Percentiles rank a stretch among this genome's conserved stretches.
Evolutionary conservation across 2,797 vertebrate genomes (phyloP).

Genomic region (Clarias pachynema): DNA sequence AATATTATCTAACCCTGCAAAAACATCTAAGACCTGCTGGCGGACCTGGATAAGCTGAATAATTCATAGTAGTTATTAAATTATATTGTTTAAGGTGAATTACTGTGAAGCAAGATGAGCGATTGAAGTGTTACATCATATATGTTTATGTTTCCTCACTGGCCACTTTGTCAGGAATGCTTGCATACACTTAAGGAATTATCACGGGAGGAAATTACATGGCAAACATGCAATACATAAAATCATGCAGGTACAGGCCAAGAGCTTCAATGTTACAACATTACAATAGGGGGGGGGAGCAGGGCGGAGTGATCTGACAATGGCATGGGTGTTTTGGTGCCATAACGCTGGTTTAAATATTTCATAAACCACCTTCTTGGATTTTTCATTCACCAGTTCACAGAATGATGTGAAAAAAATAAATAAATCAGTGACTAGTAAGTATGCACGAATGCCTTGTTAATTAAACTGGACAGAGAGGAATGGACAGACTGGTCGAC

Average conservation of each 20-base stretch:
- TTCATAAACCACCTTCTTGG: background rate
- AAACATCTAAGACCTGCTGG: background rate
- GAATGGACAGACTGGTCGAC: background rate
- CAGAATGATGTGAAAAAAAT: background rate
- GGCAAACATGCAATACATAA: background rate
- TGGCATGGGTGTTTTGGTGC: background rate
- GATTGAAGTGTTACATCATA: background rate
- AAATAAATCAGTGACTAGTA: background rate
- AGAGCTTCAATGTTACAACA: background rate
- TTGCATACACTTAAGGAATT: background rate
- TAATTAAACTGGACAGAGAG: background rate
- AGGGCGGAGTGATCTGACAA: background rate
- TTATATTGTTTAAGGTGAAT: background rate
- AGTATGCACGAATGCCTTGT: background rate
- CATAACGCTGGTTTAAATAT: background rate
- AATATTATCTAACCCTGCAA: background rate
- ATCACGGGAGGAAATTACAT: background rate
- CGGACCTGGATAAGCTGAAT: background rate
- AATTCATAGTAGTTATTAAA: background rate
- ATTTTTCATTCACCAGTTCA: background rate
- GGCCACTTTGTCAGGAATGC: constrained; percentile 2
- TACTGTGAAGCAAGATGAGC: background rate
- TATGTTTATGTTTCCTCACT: background rate
- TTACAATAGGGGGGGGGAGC: background rate
- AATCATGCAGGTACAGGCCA: background rate